Percentiles rank a stretch among this genome's conserved stretches.
These are phyloP conservation scores for Samia ricini DNA, from an alignment of 1,140 invertebrate genomes.

Conservation along the genomic window DNA sequence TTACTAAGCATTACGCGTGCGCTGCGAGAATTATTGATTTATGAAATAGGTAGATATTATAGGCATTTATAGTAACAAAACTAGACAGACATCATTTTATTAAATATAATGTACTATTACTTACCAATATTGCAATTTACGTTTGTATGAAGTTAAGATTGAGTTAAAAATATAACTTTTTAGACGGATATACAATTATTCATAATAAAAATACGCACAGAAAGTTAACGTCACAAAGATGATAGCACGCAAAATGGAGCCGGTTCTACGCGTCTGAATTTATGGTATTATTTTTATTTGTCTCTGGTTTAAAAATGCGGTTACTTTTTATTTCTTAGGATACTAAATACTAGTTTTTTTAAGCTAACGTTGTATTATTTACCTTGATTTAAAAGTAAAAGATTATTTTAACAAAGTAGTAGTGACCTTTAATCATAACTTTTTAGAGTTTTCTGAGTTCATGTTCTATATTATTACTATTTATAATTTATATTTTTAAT, in stretches of 20 bases:
- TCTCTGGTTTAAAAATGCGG: too few relatives aligned
- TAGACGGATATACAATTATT: neutral
- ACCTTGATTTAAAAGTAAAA: too few relatives aligned
- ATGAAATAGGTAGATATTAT: neutral
- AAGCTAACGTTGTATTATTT: too few relatives aligned
- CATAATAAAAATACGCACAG: neutral
- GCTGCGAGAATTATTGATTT: slow-evolving; percentile 9
- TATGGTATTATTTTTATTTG: neutral
- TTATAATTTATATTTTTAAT: too few relatives aligned
- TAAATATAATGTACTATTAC: neutral
- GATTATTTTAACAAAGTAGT: too few relatives aligned
- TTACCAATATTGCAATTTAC: neutral
- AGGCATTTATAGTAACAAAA: too few relatives aligned
- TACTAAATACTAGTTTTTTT: too few relatives aligned
- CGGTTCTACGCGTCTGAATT: neutral
- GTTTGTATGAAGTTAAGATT: neutral
- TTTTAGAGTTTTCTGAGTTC: too few relatives aligned
- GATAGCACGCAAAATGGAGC: neutral
- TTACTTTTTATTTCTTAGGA: too few relatives aligned
- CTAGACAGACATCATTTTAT: neutral
- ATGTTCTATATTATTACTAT: too few relatives aligned
- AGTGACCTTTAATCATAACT: too few relatives aligned
- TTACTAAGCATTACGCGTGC: neutral
- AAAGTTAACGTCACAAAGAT: neutral
- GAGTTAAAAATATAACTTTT: too few relatives aligned